Evolutionary conservation across 2,113 vertebrate species (phyloP), one percentile per base, ranked within the genome.

Genomic region (Mola mola): DNA sequence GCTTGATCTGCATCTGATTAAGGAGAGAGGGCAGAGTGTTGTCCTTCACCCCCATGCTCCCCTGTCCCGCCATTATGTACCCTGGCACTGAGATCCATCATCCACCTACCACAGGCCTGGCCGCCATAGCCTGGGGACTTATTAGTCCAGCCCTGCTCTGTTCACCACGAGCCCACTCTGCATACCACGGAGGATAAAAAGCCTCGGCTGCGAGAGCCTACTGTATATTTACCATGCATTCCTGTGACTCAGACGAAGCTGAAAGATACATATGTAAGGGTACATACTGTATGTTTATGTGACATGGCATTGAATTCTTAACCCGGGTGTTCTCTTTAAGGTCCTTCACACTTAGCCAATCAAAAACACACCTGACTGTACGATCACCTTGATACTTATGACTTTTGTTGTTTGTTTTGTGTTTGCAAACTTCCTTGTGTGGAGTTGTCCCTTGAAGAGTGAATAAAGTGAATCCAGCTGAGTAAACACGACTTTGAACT

Each of bases 1-100:
- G 86, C 92, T 93, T 95, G 94, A 96, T 98, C 96, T 98, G 95
- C 96, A 97, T 97, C 95, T 96, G 94, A 96, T 92, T 92, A 91
- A 88, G 88, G 85, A 84, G 74, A 82, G 83, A 89, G 91, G 92
- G 91, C 92, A 90, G 91, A 93, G 91, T 91, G 93, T 94, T 91
- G 95, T 96, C 95, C 96, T 98, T 98, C 95, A 97, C 95, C 96
- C 91, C 91, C 83, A 87, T 93, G 91, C 94, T 94, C 93, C 90
- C 92, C 92, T 92, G 92, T 90, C 84, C 88, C 88, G 68, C 83
- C 87, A 88, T 88, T 89, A 90, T 79, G 85, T 85, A 87, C 87
- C 87, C 75, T 87, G 84, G 86, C 89, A 89, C 79, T 77, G 67
- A 90, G 85, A 91, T 90, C 85, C 89, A 92, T 91, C 88, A 92